These are phyloP conservation scores for Acrossocheilus fasciatus DNA, from an alignment of 2,797 vertebrate genomes.

Conservation along the genomic window DNA sequence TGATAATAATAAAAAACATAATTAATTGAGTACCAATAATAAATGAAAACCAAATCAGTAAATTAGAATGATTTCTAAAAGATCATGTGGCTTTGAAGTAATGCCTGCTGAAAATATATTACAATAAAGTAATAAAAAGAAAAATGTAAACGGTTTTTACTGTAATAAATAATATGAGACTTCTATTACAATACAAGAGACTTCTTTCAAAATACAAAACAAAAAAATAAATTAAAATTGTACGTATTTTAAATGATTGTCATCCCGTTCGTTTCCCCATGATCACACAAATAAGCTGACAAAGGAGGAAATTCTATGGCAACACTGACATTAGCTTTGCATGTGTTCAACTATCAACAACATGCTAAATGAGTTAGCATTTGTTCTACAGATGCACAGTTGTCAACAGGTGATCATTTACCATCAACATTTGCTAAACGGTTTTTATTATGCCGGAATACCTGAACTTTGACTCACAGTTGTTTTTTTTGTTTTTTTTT, in stretches of 20 bases:
- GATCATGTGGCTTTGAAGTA: not conserved
- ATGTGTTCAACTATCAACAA: not conserved
- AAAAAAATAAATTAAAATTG: no score
- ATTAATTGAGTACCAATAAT: not conserved
- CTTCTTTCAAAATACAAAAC: no score
- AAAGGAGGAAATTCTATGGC: not conserved
- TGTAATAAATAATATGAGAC: not conserved
- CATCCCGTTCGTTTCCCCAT: not conserved
- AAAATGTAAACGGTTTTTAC: not conserved
- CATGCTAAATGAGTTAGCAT: not conserved
- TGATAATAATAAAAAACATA: not conserved
- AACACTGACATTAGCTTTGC: not conserved
- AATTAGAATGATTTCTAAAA: not conserved
- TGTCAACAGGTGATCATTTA: not conserved
- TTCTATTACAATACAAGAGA: not conserved
- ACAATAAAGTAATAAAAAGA: not conserved
- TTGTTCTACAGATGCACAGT: not conserved
- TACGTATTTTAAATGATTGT: not conserved
- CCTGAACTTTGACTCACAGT: not conserved
- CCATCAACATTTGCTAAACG: not conserved
- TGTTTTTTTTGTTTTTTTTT: not conserved
- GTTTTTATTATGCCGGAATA: not conserved
- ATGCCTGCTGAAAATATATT: not conserved
- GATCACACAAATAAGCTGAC: not conserved
- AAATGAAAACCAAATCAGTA: not conserved